Conservation (phyloP, 1,140 invertebrate species). For the Drosophila biarmipes region DNA sequence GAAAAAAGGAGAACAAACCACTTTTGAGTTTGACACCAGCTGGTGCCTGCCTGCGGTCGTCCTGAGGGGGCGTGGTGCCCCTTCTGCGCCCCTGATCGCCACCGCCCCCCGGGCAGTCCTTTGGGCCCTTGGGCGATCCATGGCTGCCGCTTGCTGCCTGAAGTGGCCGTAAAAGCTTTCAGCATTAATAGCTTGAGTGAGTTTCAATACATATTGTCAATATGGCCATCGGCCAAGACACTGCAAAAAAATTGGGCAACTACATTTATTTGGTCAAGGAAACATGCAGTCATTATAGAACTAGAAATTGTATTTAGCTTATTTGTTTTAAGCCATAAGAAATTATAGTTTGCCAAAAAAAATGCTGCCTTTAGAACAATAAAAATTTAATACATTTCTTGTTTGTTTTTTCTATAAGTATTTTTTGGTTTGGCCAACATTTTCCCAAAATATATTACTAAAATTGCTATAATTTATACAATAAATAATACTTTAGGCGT, state of each 20-base stretch:
- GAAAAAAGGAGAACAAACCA: conserved; percentile 68
- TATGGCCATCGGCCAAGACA: conserved; percentile 77
- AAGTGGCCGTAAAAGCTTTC: conserved; percentile 81
- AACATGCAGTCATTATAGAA: no score
- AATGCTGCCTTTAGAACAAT: no score
- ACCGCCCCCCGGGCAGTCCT: neutral
- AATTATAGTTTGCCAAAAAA: no score
- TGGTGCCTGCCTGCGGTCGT: conserved; percentile 76
- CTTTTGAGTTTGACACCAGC: conserved; percentile 84
- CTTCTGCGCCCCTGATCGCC: neutral
- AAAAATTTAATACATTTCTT: no score
- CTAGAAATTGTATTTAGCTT: no score
- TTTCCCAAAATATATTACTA: no score
- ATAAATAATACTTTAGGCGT: no score
- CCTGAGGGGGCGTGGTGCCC: conserved; percentile 12
- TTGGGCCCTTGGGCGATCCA: conserved; percentile 1
- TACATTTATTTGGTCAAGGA: neutral
- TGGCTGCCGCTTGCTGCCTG: conserved; percentile 52
- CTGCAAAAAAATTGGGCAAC: neutral
- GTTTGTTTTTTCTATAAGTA: no score
- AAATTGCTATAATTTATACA: no score
- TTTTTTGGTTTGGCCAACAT: no score
- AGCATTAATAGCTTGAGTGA: conserved; percentile 82
- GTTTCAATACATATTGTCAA: conserved; percentile 82
- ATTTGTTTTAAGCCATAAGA: no score